Percentiles rank a stretch among this genome's conserved stretches.
Evolutionary conservation across 2,888 invertebrate species (phyloP).

Genomic region (Pseudoips prasinana): DNA sequence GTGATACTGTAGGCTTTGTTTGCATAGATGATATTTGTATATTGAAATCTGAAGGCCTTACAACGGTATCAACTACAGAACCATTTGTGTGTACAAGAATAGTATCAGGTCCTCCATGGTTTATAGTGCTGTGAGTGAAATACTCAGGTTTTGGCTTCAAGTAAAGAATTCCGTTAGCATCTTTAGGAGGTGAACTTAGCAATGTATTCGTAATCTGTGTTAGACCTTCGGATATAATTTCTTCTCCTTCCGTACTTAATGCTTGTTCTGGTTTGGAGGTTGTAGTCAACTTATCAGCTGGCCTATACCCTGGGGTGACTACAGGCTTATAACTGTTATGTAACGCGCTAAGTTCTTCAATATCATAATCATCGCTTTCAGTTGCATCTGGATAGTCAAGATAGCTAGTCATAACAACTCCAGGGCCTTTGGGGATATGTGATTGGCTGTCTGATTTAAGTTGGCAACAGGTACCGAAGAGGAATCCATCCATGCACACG

Average conservation of each 20-base stretch:
- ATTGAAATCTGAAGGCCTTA: constrained; percentile 75
- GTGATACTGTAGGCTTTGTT: constrained; percentile 69
- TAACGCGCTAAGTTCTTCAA: constrained; percentile 64
- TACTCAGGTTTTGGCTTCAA: constrained; percentile 64
- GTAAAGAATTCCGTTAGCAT: constrained; percentile 54
- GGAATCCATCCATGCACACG: constrained; percentile 95
- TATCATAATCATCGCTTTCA: constrained; percentile 64
- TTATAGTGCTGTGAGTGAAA: constrained; percentile 78
- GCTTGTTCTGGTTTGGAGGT: constrained; percentile 47
- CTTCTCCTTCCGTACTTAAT: constrained; percentile 60
- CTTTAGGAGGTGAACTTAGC: constrained; percentile 68
- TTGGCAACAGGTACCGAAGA: constrained; percentile 96
- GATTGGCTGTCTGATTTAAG: constrained; percentile 78
- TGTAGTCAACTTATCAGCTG: constrained; percentile 46
- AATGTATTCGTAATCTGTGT: constrained; percentile 80
- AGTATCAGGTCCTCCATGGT: constrained; percentile 84
- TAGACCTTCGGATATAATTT: constrained; percentile 81
- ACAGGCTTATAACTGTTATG: constrained; percentile 74
- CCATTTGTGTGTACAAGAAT: constrained; percentile 82
- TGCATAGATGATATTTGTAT: constrained; percentile 75
- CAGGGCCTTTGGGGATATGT: constrained; percentile 75
- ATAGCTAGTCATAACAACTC: constrained; percentile 74
- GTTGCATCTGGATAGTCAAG: constrained; percentile 67
- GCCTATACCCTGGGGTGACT: constrained; percentile 72
- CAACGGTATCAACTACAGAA: constrained; percentile 76